A percentile compares a stretch with the other conserved stretches of the same genome.
Evolutionary conservation across 1,140 invertebrate species (phyloP).

Genomic region (Nymphalis io): DNA sequence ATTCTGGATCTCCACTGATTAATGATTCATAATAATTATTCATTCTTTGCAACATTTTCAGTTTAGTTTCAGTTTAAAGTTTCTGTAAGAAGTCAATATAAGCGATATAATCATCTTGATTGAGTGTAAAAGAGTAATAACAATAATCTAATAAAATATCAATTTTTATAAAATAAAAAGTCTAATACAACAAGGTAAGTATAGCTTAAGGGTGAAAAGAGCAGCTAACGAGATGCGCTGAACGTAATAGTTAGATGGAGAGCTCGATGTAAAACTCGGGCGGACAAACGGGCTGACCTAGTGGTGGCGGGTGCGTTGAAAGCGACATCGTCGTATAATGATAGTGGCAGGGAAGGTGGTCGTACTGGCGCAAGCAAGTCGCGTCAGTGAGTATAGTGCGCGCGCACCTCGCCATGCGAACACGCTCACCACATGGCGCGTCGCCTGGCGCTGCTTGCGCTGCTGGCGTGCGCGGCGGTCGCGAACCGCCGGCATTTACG

Average conservation of each 20-base stretch:
- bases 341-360: constrained; percentile 74
- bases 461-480: constrained; percentile 61
- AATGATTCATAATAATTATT: no score
- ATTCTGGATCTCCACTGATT: no score
- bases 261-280: constrained; percentile 43
- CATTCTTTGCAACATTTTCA: no score
- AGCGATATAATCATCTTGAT: no score
- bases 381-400: constrained; percentile 60
- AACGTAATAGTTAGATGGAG: constrained; percentile 47
- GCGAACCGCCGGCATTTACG: constrained; percentile 45
- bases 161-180: not conserved
- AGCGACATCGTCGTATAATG: constrained; percentile 70
- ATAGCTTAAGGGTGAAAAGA: constrained; percentile 31
- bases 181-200: not conserved
- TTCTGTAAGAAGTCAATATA: no score
- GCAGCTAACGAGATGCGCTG: constrained; percentile 23
- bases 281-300: constrained; percentile 59
- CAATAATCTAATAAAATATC: constrained; percentile 6
- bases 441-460: constrained; percentile 74
- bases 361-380: constrained; percentile 37
- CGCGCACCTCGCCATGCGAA: constrained; percentile 77
- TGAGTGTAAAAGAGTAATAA: no score
- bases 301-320: constrained; percentile 61
- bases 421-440: constrained; percentile 75
- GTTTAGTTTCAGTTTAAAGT: no score